A percentile compares a stretch with the other conserved stretches of the same genome.
Conservation (phyloP, 2,797 vertebrate genomes). For the Etheostoma perlongum region DNA sequence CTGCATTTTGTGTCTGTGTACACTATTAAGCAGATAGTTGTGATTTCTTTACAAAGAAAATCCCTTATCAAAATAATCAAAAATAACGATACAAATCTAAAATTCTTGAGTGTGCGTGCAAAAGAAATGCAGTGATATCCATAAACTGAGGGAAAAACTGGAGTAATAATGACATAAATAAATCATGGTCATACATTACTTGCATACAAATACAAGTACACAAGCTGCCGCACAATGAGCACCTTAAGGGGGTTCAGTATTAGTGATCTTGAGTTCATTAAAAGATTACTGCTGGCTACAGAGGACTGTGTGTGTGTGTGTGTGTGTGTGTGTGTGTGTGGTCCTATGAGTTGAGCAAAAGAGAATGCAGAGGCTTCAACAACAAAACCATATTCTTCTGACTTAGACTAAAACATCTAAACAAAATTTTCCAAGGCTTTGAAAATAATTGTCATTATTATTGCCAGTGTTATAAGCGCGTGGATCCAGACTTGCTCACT, state of each 20-base stretch:
- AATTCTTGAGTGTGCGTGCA: not conserved
- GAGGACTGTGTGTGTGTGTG: conserved; percentile 67
- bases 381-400: conserved; percentile 75
- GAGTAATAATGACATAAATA: conserved; percentile 39
- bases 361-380: conserved; percentile 52
- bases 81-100: not conserved
- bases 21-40: conserved; percentile 23
- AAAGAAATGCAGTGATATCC: not conserved
- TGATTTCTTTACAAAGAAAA: conserved; percentile 17
- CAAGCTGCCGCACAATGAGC: conserved; percentile 27
- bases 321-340: conserved; percentile 73
- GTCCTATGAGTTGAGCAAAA: conserved; percentile 44
- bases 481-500: not conserved
- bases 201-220: conserved; percentile 44
- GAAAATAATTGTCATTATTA: not conserved
- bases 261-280: conserved; percentile 61
- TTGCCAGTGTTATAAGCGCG: not conserved
- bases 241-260: conserved; percentile 50
- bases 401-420: conserved; percentile 58
- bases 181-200: conserved; percentile 34
- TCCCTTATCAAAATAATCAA: not conserved
- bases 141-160: conserved; percentile 6
- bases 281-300: conserved; percentile 54
- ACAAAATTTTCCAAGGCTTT: conserved; percentile 3
- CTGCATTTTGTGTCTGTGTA: conserved; percentile 21